phyloP scores from a whole-genome alignment of 2,888 invertebrate genomes.

The Listrodromus nycthemerus region DNA sequence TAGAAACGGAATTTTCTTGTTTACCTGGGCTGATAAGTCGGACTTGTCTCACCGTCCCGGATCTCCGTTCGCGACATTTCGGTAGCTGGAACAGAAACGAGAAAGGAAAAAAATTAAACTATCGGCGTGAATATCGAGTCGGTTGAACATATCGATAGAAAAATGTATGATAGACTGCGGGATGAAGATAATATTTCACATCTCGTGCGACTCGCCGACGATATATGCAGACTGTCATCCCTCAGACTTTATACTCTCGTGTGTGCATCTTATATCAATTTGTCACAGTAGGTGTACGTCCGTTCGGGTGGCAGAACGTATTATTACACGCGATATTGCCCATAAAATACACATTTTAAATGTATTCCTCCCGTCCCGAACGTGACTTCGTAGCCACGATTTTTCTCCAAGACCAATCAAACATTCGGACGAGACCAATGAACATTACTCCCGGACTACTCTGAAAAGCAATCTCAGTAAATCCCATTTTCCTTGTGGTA shows the following conservation, averaged over 20 bases:
- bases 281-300: slow-evolving; percentile 51
- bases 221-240: slow-evolving; percentile 41
- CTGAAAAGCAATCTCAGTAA: too few relatives aligned
- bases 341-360: slow-evolving; percentile 40
- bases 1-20: slow-evolving; percentile 32
- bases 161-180: slow-evolving; percentile 32
- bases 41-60: slow-evolving; percentile 77
- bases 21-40: slow-evolving; percentile 80
- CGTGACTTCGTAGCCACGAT: neutral
- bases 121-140: neutral
- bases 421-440: too few relatives aligned
- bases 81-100: slow-evolving; percentile 71
- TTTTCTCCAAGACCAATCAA: neutral
- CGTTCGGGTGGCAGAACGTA: slow-evolving; percentile 21
- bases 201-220: slow-evolving; percentile 13
- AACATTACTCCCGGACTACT: too few relatives aligned
- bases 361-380: neutral
- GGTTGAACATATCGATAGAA: neutral
- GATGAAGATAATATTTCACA: slow-evolving; percentile 25
- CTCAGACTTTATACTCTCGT: slow-evolving; percentile 56
- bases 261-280: slow-evolving; percentile 63
- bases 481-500: too few relatives aligned
- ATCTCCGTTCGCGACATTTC: slow-evolving; percentile 78
- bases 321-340: slow-evolving; percentile 32
- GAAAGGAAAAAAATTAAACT: slow-evolving; percentile 27